Evolutionary conservation across 2,797 vertebrate species (phyloP).

Genomic region (Dryobates pubescens): DNA sequence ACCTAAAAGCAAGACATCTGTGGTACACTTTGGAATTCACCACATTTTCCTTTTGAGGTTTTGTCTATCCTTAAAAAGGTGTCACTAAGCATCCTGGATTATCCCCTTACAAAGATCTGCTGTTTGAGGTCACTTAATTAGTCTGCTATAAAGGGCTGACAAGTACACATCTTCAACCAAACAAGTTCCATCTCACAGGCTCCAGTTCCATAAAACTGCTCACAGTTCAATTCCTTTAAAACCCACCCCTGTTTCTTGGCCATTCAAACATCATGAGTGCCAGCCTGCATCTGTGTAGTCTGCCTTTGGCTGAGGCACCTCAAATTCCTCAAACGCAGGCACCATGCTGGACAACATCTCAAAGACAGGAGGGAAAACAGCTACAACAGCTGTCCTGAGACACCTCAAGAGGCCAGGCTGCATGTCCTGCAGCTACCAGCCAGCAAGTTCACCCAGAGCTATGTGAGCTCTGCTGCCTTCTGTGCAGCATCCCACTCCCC

Average conservation of each 20-base stretch:
- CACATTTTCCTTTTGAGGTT: neutral
- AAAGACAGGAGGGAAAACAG: neutral
- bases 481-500: neutral
- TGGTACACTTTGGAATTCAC: neutral
- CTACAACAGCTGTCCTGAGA: fast-evolving
- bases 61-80: neutral
- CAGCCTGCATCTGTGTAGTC: neutral
- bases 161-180: neutral
- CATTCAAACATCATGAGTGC: neutral
- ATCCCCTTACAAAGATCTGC: neutral
- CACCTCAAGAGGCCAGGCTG: fast-evolving
- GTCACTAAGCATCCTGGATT: neutral
- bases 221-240: neutral
- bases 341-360: neutral
- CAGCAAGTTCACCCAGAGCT: neutral
- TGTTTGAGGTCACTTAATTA: neutral
- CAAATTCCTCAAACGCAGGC: neutral
- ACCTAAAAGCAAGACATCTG: neutral
- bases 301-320: neutral
- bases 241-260: neutral
- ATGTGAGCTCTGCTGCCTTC: neutral
- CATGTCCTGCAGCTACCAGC: fast-evolving
- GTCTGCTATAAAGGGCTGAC: neutral
- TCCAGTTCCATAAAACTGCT: neutral
- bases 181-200: neutral